Evolutionary conservation across 1,140 invertebrate species (phyloP).

Genomic region (Macrosteles quadrilineatus): DNA sequence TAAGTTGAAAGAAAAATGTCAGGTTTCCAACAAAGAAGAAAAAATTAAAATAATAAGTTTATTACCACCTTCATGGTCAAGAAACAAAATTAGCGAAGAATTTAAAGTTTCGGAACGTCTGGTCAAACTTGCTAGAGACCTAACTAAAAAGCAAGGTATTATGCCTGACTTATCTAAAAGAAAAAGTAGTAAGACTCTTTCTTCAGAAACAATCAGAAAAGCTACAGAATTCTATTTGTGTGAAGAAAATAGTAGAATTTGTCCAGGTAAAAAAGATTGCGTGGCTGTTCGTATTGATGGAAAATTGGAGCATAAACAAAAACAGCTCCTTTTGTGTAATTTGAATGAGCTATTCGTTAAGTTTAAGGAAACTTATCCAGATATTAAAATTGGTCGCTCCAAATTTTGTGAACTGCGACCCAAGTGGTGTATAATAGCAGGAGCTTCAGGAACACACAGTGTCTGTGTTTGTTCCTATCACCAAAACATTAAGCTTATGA

Average conservation of each 20-base stretch:
- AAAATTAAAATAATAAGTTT: conserved; percentile 32
- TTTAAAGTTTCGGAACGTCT: conserved; percentile 30
- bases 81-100: conserved; percentile 14
- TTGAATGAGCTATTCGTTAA: conserved; percentile 32
- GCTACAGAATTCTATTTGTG: conserved; percentile 15
- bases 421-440: conserved; percentile 39
- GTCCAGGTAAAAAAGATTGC: conserved; percentile 37
- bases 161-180: conserved; percentile 21
- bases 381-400: conserved; percentile 38
- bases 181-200: conserved; percentile 7
- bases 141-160: conserved; percentile 31
- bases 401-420: conserved; percentile 38
- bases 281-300: conserved; percentile 31
- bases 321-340: conserved; percentile 34
- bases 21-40: conserved; percentile 29
- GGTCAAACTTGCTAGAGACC: conserved; percentile 21
- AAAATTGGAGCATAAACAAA: conserved; percentile 30
- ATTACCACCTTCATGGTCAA: conserved; percentile 25
- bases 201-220: conserved; percentile 21
- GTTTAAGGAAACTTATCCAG: conserved; percentile 32
- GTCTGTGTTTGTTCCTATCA: conserved; percentile 41
- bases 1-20: conserved; percentile 28
- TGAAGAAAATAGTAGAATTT: conserved; percentile 9
- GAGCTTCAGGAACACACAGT: conserved; percentile 35
- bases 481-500: conserved; percentile 36